phyloP scores from a whole-genome alignment of 2,113 vertebrate genomes.

The Chaenogobius annularis region DNA sequence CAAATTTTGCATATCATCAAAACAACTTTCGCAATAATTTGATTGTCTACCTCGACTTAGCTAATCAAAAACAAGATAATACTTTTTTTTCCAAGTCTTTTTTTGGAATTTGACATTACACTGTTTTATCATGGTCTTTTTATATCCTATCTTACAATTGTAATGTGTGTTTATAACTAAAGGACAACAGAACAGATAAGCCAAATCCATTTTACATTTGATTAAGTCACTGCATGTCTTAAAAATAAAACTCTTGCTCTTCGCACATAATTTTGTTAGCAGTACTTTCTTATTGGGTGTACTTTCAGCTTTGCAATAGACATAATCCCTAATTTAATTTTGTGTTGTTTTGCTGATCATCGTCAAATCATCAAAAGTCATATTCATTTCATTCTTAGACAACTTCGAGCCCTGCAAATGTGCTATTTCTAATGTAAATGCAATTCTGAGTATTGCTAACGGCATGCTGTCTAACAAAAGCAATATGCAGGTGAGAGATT shows the following conservation, averaged over 20 bases:
- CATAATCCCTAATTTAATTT: not conserved
- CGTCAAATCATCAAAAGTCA: not conserved
- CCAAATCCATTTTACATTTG: too few relatives aligned
- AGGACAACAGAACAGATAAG: not conserved
- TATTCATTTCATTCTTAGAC: slow-evolving; percentile 4
- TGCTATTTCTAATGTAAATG: slow-evolving; percentile 16
- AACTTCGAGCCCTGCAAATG: slow-evolving; percentile 13
- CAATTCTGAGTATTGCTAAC: slow-evolving; percentile 7
- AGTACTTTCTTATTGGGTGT: not conserved
- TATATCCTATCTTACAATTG: not conserved
- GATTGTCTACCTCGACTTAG: too few relatives aligned
- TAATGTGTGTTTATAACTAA: not conserved
- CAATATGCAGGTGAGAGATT: slow-evolving; percentile 49
- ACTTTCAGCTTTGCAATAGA: not conserved
- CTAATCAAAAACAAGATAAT: too few relatives aligned
- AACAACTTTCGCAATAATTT: too few relatives aligned
- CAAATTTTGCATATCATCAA: too few relatives aligned
- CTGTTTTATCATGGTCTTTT: too few relatives aligned
- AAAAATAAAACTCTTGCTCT: too few relatives aligned
- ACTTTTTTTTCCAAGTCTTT: too few relatives aligned
- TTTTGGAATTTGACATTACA: too few relatives aligned
- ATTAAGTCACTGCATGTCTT: too few relatives aligned
- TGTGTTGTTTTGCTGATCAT: too few relatives aligned
- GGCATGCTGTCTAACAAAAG: slow-evolving; percentile 34
- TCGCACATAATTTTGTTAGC: not conserved